Evolutionary conservation across 64 coral and sea anemone species (phyloP), one percentile per base, ranked within the genome.

Genomic region (Cladopsammia gracilis): DNA sequence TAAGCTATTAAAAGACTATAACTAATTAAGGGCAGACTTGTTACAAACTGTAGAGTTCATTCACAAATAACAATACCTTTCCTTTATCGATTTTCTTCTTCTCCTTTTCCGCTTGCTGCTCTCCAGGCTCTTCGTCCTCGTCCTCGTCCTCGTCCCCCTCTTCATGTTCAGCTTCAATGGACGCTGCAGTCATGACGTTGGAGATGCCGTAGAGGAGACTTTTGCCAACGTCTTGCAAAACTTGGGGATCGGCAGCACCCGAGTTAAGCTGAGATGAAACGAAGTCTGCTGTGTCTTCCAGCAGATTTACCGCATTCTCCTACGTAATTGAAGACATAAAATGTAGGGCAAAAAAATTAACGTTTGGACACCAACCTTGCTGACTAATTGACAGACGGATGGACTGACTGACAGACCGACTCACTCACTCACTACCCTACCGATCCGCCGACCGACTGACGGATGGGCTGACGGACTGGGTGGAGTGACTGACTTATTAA

Each of bases 291-390:
- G 92, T 97, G 66, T 82, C 78, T 43, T 90, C 87, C 15, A 97
- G 48, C 19, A 97, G 89, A 66, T 80, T 72, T 10, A 97, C 88
- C 34, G 96, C 96, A 58, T 90, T 97, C 82, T 97, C 96, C 96
- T 97, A 7, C 10, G 68, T 48, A 45, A 47, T 71, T 25, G 18
- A 12, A 44, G 70, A 75, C 76, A 1, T 6, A 0, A 86, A 64
- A 71, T 53, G 2, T 10, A 19, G 2, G 3, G 5, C 10, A 0
- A 44, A 20, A 79, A 58, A 25, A 48, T 5, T 34, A n/a, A 5
- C 3, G 9, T 7, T 57, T n/a, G 4, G 14, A 60, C 19, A 6
- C 77, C 77, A 16, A 81, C 15, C 15, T 43, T n/a, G 13, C n/a
- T 81, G 14, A 78, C 25, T 16, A 52, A 11, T 23, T 9, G 23